Percentiles rank a stretch among this genome's conserved stretches.
Conservation (phyloP, 1,140 invertebrate species). For the Teleopsis dalmanni region DNA sequence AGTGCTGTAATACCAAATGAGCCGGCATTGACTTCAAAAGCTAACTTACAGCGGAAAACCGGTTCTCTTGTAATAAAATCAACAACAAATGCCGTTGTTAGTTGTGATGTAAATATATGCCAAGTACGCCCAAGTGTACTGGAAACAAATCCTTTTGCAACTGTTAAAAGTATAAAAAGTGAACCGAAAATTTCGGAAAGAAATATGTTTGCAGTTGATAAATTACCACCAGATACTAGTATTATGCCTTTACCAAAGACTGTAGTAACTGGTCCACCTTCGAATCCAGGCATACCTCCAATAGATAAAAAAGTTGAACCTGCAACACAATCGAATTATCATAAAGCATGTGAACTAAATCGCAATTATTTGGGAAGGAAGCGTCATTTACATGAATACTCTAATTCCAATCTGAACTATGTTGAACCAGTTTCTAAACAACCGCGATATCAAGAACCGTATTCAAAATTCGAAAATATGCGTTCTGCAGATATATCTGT, state of each 20-base stretch:
- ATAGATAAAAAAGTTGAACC: neutral
- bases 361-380: constrained; percentile 35
- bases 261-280: neutral
- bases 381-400: constrained; percentile 32
- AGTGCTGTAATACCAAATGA: neutral
- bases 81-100: neutral
- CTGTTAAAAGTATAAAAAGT: constrained; percentile 7
- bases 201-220: neutral
- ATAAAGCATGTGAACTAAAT: constrained; percentile 6
- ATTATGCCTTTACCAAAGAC: constrained; percentile 10
- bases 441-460: constrained; percentile 13
- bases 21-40: neutral
- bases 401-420: constrained; percentile 3
- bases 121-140: constrained; percentile 10
- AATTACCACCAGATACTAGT: constrained; percentile 21
- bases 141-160: constrained; percentile 15
- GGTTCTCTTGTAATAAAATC: neutral
- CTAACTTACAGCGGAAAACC: neutral
- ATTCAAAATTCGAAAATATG: neutral
- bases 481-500: constrained; percentile 22
- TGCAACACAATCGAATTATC: neutral
- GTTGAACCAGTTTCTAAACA: constrained; percentile 18
- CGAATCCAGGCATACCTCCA: neutral
- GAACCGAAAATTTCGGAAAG: neutral
- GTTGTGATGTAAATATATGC: neutral